These are phyloP conservation scores for Bettongia penicillata DNA, from an alignment of 2,113 vertebrate species.

Conservation along the genomic window DNA sequence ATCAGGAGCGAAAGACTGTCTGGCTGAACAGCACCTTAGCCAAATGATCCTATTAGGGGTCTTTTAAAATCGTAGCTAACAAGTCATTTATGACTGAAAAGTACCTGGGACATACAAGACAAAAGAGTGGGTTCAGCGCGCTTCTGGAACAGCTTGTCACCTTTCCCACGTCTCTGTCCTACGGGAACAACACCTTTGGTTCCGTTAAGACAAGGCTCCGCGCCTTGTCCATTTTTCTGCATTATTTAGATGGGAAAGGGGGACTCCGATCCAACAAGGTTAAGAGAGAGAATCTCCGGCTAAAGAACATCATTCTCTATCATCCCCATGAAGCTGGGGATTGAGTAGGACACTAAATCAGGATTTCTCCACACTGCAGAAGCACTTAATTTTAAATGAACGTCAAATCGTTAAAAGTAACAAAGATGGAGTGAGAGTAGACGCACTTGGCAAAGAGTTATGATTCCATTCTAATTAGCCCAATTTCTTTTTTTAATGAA, in stretches of 20 bases:
- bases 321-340: constrained; percentile 46
- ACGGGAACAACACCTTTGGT: constrained; percentile 11
- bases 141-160: neutral
- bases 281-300: constrained; percentile 38
- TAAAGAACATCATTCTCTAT: constrained; percentile 56
- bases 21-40: neutral
- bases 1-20: neutral
- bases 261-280: constrained; percentile 49
- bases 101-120: constrained; percentile 11
- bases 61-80: constrained; percentile 19
- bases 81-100: neutral
- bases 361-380: constrained; percentile 47
- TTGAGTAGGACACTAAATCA: constrained; percentile 67
- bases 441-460: constrained; percentile 73
- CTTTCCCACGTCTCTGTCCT: constrained; percentile 22
- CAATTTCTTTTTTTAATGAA: constrained; percentile 79
- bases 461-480: constrained; percentile 76
- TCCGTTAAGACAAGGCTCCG: constrained; percentile 28
- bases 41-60: constrained; percentile 22
- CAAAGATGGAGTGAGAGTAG: constrained; percentile 66
- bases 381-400: constrained; percentile 73
- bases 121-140: constrained; percentile 4
- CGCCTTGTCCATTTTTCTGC: constrained; percentile 43
- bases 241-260: constrained; percentile 50
- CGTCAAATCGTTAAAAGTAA: constrained; percentile 72